phyloP scores from a whole-genome alignment of 1,140 invertebrate species.

The Nasonia vitripennis region DNA sequence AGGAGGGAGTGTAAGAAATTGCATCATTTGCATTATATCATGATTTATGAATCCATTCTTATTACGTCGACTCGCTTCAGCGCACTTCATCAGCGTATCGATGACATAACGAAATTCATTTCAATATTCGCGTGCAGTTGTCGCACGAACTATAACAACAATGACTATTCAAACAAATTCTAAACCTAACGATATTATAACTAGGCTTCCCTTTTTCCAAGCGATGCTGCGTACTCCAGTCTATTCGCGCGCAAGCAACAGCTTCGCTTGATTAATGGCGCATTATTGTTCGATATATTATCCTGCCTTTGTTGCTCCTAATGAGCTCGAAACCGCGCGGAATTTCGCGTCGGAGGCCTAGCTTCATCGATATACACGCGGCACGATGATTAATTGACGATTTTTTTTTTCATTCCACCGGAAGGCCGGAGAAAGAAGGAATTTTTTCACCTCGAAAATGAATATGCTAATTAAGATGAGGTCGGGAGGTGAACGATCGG shows the following conservation, averaged over 20 bases:
- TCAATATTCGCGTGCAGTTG: too few species aligned
- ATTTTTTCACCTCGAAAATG: too few species aligned
- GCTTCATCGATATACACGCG: neutral
- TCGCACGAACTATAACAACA: too few species aligned
- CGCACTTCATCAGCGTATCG: too few species aligned
- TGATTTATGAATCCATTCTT: neutral
- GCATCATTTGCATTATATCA: neutral
- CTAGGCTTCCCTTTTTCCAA: neutral
- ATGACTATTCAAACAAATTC: too few species aligned
- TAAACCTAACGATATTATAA: neutral
- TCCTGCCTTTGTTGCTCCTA: conserved; percentile 30
- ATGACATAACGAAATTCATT: too few species aligned
- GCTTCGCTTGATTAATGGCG: conserved; percentile 36
- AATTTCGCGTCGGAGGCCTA: neutral
- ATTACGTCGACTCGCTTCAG: neutral
- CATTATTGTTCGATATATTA: conserved; percentile 39
- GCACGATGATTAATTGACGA: conserved; percentile 6
- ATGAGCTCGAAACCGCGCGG: conserved; percentile 11
- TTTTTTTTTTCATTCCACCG: neutral
- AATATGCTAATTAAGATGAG: neutral
- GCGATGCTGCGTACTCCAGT: neutral
- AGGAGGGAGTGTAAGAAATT: neutral
- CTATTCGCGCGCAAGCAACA: neutral
- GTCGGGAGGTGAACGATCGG: neutral
- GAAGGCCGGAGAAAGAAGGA: too few species aligned